A percentile compares a stretch with the other conserved stretches of the same genome.
Evolutionary conservation across 2,113 vertebrate species (phyloP).

Genomic region (Actinemys pallida): DNA sequence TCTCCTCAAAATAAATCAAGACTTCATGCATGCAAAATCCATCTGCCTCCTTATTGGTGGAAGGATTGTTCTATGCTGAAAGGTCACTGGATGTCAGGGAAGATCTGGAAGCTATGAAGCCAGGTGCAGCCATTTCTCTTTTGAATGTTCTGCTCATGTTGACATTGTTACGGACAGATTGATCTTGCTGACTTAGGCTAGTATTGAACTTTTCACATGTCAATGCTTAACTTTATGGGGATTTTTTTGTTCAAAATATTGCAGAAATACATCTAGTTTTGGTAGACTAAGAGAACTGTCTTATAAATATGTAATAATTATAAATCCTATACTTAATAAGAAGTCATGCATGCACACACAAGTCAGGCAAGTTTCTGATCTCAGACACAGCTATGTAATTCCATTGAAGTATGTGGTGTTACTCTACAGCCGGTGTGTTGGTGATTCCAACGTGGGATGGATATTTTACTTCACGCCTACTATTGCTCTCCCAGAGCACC

Average conservation of each 20-base stretch:
- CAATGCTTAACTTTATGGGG: background rate
- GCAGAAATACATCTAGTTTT: background rate
- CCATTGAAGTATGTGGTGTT: background rate
- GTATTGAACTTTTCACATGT: background rate
- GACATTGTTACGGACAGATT: background rate
- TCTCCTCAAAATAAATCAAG: background rate
- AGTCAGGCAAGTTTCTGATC: background rate
- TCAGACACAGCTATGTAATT: background rate
- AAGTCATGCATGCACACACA: background rate
- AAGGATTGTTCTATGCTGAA: background rate
- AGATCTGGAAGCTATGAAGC: background rate
- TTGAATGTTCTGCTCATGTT: background rate
- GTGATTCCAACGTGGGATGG: background rate
- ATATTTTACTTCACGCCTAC: background rate
- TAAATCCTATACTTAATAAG: background rate
- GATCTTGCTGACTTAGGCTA: background rate
- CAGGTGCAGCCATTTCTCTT: rapidly evolving
- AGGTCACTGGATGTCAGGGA: background rate
- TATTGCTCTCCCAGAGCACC: background rate
- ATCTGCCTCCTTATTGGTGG: background rate
- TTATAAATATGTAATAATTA: rapidly evolving
- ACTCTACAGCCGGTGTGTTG: background rate
- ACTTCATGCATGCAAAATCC: rapidly evolving
- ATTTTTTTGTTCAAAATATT: background rate
- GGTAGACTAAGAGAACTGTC: background rate